Evolutionary conservation across 2,797 vertebrate genomes (phyloP).

Genomic region (Epinephelus coioides): DNA sequence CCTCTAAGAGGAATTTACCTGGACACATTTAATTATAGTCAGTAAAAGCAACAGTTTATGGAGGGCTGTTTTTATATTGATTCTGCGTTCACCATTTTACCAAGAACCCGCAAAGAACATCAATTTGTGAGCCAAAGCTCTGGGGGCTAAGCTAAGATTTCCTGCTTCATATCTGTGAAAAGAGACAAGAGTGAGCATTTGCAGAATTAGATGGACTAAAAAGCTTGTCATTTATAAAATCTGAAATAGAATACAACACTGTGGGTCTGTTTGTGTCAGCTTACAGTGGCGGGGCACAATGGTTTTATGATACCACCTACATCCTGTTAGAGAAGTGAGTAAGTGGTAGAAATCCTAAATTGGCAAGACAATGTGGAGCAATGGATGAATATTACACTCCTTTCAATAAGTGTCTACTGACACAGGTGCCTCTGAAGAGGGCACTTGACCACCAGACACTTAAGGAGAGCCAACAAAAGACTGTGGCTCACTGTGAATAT

Average conservation of each 20-base stretch:
- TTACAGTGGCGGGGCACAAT: slow-evolving; percentile 5
- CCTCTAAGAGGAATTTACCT: slow-evolving; percentile 1
- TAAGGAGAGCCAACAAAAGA: slow-evolving; percentile 1
- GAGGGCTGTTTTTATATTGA: neutral
- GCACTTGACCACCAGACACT: slow-evolving; percentile 34
- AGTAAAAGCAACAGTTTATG: slow-evolving; percentile 7
- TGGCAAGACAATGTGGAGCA: neutral
- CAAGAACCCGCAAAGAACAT: neutral
- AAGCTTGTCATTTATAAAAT: slow-evolving; percentile 25
- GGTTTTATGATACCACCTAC: slow-evolving; percentile 2
- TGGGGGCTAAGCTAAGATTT: neutral
- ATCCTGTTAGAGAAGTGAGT: slow-evolving; percentile 4
- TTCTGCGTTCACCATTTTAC: slow-evolving; percentile 33
- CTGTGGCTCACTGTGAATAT: slow-evolving; percentile 10
- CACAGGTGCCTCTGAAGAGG: slow-evolving; percentile 7
- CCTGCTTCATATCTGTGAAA: slow-evolving; percentile 23
- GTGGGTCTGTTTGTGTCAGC: slow-evolving; percentile 14
- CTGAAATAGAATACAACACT: slow-evolving; percentile 30
- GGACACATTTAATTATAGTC: slow-evolving; percentile 7
- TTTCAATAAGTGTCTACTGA: neutral
- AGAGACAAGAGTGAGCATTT: neutral
- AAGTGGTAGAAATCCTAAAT: slow-evolving; percentile 4
- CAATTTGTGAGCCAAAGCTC: neutral
- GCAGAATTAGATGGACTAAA: slow-evolving; percentile 27
- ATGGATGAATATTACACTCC: neutral